Evolutionary conservation across 2,888 invertebrate species (phyloP), one percentile per base, ranked within the genome.

Genomic region (Thymelicus lineola): DNA sequence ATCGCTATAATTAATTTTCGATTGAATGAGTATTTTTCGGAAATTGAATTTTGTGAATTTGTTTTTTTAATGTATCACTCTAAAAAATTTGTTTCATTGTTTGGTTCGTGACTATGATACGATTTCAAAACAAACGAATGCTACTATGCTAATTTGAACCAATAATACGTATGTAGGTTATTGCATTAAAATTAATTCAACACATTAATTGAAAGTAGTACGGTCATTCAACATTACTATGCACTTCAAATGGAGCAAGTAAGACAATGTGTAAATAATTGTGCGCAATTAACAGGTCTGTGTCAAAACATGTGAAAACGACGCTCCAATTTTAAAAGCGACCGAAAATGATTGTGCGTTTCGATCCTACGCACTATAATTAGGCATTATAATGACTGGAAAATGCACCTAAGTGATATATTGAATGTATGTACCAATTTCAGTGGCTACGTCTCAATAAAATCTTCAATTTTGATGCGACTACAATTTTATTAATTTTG

Each of bases 131-230:
- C 55, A 55, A 55, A 55, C 7, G 17, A 35, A 35, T 14, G 55
- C 35, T 50, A 17, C 48, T 28, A 55, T 35, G 55, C 55, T 35
- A 55, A 28, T 35, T 6, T 35, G 15, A 55, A 35, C 35, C 14
- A 35, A 35, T 55, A 55, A 53, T 12, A 55, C 6, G 14, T 55
- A 55, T 55, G 4, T 28, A 55, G 28, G 50, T 53, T 53, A 53
- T 20, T 53, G 20, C 53, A 55, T 35, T 2, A 28, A 28, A 55
- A 55, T 55, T 55, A 55, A 55, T 55, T 35, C 55, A 55, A 6
- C 55, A 55, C 55, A 55, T 55, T 55, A 55, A 55, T 55, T 55
- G 35, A 35, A 55, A 55, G 12, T 55, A 55, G 55, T 35, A 1
- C 55, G 28, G 12, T 55, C 28, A 35, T 28, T 55, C 28, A 14